Evolutionary conservation across 1,140 invertebrate species (phyloP), one percentile per base, ranked within the genome.

Genomic region (Aphis craccivora): DNA sequence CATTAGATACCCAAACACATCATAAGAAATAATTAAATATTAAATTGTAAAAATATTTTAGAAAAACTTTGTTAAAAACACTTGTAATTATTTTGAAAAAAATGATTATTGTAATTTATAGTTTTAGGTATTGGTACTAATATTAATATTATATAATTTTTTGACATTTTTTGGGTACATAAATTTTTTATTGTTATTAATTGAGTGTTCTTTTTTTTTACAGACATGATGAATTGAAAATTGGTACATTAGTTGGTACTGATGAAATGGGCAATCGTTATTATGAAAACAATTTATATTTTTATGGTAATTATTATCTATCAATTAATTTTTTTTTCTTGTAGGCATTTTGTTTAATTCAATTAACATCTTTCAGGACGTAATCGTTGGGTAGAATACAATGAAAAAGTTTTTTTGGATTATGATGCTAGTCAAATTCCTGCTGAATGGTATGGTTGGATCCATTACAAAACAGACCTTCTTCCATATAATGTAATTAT

Each of bases 221-320:
- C 95, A 98, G 98, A 95, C 97, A 97, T 94, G 99, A 99, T 96
- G 97, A 97, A 1, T 94, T 99, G 40, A 99, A 99, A 96, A 96
- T 96, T 83, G 99, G 99, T 43, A 97, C 95, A 0, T 95, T 98
- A 0, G 96, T 99, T n/a, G 99, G 99, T n/a, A 96, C 96, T 94
- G 99, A 99, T 95, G 97, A 98, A 95, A 99, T 97, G 95, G 99
- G 99, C 55, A 99, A 99, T 95, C 98, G 98, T 95, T 99, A 99
- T 95, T 99, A 96, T 95, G 97, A 99, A 96, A 99, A 99, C 95
- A 97, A 97, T 48, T 95, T 96, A 83, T 98, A 98, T 95, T 99
- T 99, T 95, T 97, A 97, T 95, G 97, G 98, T 96, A 95, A 95
- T 95, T 94, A 95, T 95, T 94, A 8, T 18, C 60, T n/a, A 60